Conservation (phyloP, 2,113 vertebrate genomes). For the Limnothrissa miodon region DNA sequence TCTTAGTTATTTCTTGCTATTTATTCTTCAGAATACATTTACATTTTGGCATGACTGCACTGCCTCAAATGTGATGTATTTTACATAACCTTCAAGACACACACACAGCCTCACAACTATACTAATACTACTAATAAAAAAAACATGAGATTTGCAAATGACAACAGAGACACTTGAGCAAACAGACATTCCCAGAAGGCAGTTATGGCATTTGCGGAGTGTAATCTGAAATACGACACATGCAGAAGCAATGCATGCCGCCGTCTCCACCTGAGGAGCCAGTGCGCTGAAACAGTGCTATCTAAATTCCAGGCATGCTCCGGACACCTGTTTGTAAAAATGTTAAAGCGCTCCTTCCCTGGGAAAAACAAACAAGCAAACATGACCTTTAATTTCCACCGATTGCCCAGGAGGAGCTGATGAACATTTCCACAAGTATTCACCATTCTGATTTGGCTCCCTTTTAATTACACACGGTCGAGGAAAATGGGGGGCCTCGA, state of each 20-base stretch:
- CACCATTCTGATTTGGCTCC: slow-evolving; percentile 58
- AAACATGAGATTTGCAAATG: slow-evolving; percentile 38
- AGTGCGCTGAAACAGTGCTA: slow-evolving; percentile 17
- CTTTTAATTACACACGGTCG: slow-evolving; percentile 72
- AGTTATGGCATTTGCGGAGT: slow-evolving; percentile 40
- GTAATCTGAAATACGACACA: slow-evolving; percentile 42
- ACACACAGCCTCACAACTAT: not conserved
- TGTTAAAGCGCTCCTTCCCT: slow-evolving; percentile 41
- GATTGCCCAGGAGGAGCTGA: slow-evolving; percentile 68
- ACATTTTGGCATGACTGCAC: not conserved
- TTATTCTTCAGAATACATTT: not conserved
- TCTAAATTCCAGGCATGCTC: slow-evolving; percentile 44
- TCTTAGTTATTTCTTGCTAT: not conserved
- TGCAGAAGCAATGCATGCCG: slow-evolving; percentile 27
- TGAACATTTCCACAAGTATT: slow-evolving; percentile 72
- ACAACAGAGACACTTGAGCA: slow-evolving; percentile 45
- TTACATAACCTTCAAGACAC: not conserved
- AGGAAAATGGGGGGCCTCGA: slow-evolving; percentile 46
- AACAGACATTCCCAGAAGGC: slow-evolving; percentile 46
- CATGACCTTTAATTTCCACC: slow-evolving; percentile 70
- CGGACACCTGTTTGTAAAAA: slow-evolving; percentile 53
- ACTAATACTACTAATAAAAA: slow-evolving; percentile 29
- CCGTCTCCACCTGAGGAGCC: slow-evolving; percentile 38
- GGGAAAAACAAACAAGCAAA: slow-evolving; percentile 61
- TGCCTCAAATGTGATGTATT: not conserved